Base-by-base conservation (phyloP, 2,888 invertebrate genomes). In the Epiblema foenella region DNA sequence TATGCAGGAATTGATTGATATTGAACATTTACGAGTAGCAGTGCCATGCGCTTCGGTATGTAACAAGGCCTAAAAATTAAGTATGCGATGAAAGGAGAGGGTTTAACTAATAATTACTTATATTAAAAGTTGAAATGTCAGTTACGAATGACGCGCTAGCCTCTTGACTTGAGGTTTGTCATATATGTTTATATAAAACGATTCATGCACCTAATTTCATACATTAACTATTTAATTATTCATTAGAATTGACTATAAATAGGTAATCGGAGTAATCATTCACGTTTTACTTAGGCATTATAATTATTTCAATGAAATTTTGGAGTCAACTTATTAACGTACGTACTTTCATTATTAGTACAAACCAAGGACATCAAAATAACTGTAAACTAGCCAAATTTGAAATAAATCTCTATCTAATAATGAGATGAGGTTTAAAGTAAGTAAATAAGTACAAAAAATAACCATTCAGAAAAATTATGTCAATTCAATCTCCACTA, bases 221-320 rank as follows among this genome's bases (percentile, higher is more conserved):
- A 87, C 83, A 86, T 75, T 79, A 82, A 81, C 85, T 89, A 87
- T 83, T 78, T 79, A 82, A 85, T 82, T 78, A 77, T 77, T 77
- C 60, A 74, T 76, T 76, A 75, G 83, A 83, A 85, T 87, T 91
- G 91, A 92, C 91, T 91, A 91, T 85, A 88, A 88, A 83, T 88
- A 90, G 90, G 90, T 91, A 91, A 92, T 91, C 90, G 85, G 85
- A 89, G 91, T 91, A 89, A 88, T 81, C 80, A 85, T 85, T 88
- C 86, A 85, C 83, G 85, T 79, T 77, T 77, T 33, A 33, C 33
- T 33, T 78, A 78, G 73, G 39, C 42, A 73, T 74, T 71, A 70
- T 72, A 76, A 68, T 66, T 73, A 74, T 73, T 75, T 80, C 77
- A 77, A 77, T 78, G 71, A 78, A 76, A 73, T 76, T 76, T 81